Base-by-base conservation (phyloP, 2,888 invertebrate species). In the Pteria penguin region DNA sequence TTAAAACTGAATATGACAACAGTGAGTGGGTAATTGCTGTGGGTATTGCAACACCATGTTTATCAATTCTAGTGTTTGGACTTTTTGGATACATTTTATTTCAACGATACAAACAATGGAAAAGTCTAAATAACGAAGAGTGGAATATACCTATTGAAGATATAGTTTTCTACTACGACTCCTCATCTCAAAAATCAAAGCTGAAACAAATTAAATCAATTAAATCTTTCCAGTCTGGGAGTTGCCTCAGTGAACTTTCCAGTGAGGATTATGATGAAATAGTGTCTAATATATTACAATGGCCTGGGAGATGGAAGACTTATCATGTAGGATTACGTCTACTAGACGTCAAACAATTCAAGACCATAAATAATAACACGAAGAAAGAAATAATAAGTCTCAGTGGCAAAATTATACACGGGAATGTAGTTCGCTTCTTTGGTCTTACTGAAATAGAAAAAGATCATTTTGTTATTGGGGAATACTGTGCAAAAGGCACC, bases 141-240 rank as follows among this genome's bases (percentile, higher is more conserved):
- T 88, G 88, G 88, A 76, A 81, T 45, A 86, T 90, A 31, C 79
- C 85, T 26, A 83, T 86, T n/a, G 86, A 86, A 63, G 86, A 86
- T 27, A 88, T 89, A 18, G 57, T 85, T 8, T 86, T 88, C 70
- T 86, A 86, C 72, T 84, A 79, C 36, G 84, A 84, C 29, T 78
- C 74, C 1, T 58, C 78, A 4, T 54, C 78, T 4, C 71, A 76
- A 5, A 81, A 74, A 36, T 82, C 86, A 2, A 71, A 73, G 31
- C 58, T 81, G 18, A 26, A 74, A 1, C 60, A 65, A 2, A 76
- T 75, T 57, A 75, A 76, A 33, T 86, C 84, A 3, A 52, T 82
- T 22, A 79, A 76, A 55, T 82, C 83, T 0, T 29, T 74, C 31
- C 61, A 74, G 22, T 74, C 74, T 3, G 27, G 36, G 18, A 26